phyloP scores from a whole-genome alignment of 1,140 invertebrate species.

The Zaprionus africanus region DNA sequence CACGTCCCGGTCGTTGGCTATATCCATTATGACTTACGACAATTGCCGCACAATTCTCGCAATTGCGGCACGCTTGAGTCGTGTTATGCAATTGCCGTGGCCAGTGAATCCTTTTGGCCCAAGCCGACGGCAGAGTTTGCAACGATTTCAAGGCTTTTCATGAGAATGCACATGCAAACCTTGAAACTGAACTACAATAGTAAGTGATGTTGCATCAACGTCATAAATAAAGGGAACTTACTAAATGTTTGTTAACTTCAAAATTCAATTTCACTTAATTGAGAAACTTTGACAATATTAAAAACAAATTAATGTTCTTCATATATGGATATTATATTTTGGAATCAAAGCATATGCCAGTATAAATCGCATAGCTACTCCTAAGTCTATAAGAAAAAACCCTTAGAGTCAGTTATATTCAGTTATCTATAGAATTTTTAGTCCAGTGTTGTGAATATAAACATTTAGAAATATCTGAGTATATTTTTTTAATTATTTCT shows the following conservation, averaged over 20 bases:
- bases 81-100: conserved; percentile 39
- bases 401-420: too few relatives aligned
- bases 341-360: too few relatives aligned
- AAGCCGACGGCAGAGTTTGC: not conserved
- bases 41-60: conserved; percentile 10
- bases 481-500: too few relatives aligned
- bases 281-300: too few relatives aligned
- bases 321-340: too few relatives aligned
- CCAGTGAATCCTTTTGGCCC: not conserved
- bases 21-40: conserved; percentile 27
- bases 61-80: conserved; percentile 21
- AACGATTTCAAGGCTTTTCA: not conserved
- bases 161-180: not conserved
- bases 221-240: not conserved
- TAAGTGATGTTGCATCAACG: not conserved
- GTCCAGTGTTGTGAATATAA: too few relatives aligned
- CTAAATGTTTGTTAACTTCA: not conserved
- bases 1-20: conserved; percentile 42
- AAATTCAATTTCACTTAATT: too few relatives aligned
- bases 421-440: too few relatives aligned
- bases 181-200: not conserved
- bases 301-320: too few relatives aligned
- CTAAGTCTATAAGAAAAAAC: too few relatives aligned
- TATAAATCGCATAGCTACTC: too few relatives aligned
- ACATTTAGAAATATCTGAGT: too few relatives aligned